Percentiles rank a stretch among this genome's conserved stretches.
phyloP scores from a whole-genome alignment of 2,888 invertebrate genomes.

The Glaucopsyche alexis region DNA sequence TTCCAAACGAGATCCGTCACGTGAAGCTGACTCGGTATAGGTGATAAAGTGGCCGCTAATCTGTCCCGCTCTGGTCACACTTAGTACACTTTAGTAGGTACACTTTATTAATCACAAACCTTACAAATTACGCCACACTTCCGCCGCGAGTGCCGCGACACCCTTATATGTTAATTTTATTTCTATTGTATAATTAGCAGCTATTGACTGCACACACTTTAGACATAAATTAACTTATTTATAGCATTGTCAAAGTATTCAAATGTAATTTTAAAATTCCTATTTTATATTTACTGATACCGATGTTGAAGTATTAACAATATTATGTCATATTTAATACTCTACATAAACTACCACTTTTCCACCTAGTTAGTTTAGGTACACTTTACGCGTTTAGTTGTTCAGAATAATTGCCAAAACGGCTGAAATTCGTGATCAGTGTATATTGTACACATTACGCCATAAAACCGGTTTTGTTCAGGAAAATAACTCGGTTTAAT shows the following conservation, averaged over 20 bases:
- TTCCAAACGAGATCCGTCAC: constrained; percentile 80
- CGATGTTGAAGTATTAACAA: too few species aligned
- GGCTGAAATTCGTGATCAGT: not conserved
- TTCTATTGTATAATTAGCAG: constrained; percentile 64
- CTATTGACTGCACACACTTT: constrained; percentile 15
- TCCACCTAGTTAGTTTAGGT: too few species aligned
- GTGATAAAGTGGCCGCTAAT: constrained; percentile 80
- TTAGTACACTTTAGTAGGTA: constrained; percentile 75
- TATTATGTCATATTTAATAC: too few species aligned
- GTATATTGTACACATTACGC: not conserved
- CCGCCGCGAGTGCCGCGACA: constrained; percentile 77
- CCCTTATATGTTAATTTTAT: constrained; percentile 76
- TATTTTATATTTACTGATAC: too few species aligned
- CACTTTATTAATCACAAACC: constrained; percentile 80
- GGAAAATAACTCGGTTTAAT: constrained; percentile 8
- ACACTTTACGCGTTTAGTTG: not conserved
- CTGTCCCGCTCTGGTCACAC: constrained; percentile 79
- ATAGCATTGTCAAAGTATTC: not conserved
- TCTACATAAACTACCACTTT: too few species aligned
- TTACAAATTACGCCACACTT: constrained; percentile 78
- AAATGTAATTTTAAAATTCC: too few species aligned
- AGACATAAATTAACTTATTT: not conserved
- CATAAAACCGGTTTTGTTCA: not conserved
- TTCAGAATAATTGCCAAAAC: not conserved
- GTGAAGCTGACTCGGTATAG: constrained; percentile 78